Conservation (phyloP, 2,113 vertebrate genomes). For the Tauraco erythrolophus region DNA sequence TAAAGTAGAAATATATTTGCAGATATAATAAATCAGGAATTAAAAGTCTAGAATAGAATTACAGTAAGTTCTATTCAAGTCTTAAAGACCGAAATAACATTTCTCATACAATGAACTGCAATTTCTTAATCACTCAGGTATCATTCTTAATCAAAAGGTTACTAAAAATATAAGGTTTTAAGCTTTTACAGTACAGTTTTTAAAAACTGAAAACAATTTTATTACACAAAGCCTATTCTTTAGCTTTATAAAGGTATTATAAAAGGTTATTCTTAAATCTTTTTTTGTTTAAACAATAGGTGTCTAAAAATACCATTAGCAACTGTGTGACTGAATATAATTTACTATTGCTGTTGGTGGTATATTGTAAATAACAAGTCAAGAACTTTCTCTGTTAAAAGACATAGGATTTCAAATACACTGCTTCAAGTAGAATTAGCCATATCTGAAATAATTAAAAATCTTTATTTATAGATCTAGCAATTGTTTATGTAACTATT, state of each 20-base stretch:
- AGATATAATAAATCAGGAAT: not conserved
- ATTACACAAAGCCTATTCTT: not conserved
- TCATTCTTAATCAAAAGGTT: constrained; percentile 5
- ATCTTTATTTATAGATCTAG: not conserved
- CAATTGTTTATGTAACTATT: not conserved
- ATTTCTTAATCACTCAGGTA: not conserved
- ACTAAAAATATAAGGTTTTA: not conserved
- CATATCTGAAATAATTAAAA: not conserved
- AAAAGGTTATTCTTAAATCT: not conserved
- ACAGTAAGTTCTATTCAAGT: not conserved
- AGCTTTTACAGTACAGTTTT: not conserved
- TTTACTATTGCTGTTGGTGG: constrained; percentile 20
- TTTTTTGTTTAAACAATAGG: not conserved
- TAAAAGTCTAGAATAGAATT: not conserved
- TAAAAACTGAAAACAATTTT: not conserved
- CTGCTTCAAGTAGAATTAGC: not conserved
- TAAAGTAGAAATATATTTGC: not conserved
- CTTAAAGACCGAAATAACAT: not conserved
- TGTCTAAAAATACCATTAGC: constrained; percentile 11
- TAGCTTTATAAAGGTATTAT: not conserved
- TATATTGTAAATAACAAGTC: not conserved
- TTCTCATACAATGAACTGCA: constrained; percentile 13
- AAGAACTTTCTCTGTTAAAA: not conserved
- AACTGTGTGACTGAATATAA: not conserved
- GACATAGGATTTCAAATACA: not conserved